Evolutionary conservation across 1,140 invertebrate species (phyloP).

Genomic region (Planococcus citri): DNA sequence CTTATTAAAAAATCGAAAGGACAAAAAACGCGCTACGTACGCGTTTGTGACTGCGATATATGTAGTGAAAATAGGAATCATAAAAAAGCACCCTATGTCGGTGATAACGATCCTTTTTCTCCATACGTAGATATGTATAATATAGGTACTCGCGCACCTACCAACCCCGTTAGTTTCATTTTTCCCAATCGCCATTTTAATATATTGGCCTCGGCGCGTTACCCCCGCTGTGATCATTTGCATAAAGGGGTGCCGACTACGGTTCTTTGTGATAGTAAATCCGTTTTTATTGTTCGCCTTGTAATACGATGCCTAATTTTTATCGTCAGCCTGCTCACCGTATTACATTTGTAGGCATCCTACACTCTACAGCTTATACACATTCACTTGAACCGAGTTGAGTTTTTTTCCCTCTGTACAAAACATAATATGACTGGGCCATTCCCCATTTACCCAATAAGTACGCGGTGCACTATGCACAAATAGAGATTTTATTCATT

Average conservation of each 20-base stretch:
- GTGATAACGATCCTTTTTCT: background rate
- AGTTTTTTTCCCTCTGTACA: background rate
- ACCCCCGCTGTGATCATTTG: constrained; percentile 5
- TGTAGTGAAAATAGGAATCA: background rate
- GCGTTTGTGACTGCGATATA: too few species aligned
- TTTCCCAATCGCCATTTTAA: background rate
- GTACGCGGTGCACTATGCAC: too few species aligned
- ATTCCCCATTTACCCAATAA: background rate
- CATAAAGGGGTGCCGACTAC: background rate
- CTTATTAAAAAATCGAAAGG: background rate
- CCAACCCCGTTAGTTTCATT: background rate
- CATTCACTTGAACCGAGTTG: background rate
- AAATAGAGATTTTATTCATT: background rate
- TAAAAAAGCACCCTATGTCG: background rate
- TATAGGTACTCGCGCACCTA: too few species aligned
- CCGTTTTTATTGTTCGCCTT: constrained; percentile 6
- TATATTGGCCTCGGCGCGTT: background rate
- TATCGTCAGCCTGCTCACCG: background rate
- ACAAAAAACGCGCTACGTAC: too few species aligned
- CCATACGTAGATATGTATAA: background rate
- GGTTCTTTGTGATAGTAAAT: constrained; percentile 7
- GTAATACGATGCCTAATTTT: constrained; percentile 7
- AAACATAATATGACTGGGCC: background rate
- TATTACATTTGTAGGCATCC: background rate
- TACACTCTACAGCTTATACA: background rate